Base-by-base conservation (phyloP, 2,888 invertebrate genomes). In the Dascillus cervinus region DNA sequence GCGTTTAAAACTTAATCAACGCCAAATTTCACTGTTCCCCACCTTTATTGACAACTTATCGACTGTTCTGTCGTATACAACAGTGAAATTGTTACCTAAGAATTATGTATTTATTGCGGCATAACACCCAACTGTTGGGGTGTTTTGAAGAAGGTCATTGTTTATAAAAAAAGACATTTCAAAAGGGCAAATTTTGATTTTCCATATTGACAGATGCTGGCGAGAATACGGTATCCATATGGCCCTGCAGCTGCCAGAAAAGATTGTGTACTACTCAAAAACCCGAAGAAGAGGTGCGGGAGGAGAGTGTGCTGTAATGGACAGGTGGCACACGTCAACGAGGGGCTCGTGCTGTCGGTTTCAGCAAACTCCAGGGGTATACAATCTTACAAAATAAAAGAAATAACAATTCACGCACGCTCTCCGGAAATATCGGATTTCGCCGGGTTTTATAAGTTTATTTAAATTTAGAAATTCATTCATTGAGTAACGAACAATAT, bases 201-300 rank as follows among this genome's bases (percentile, higher is more conserved):
- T n/a, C n/a, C n/a, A n/a, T n/a, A n/a, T n/a, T 11, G 34, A 30
- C 43, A 43, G 43, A 43, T 43, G 43, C 43, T 38, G 35, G 36
- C 33, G n/a, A n/a, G n/a, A n/a, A n/a, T n/a, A n/a, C 43, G 40
- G 34, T 41, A 40, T 38, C 43, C 43, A 43, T 43, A 43, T 43
- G 43, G 43, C 43, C 30, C 43, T 29, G 43, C 43, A 43, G 43
- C 43, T 43, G 43, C 35, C n/a, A 29, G 41, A 38, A 29, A 40
- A 40, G 43, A 43, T 43, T 43, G 35, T 28, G 28, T 34, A 39
- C 37, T 39, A 25, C 30, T 26, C n/a, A n/a, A n/a, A n/a, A n/a
- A n/a, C n/a, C n/a, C n/a, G n/a, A n/a, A n/a, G n/a, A n/a, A n/a
- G 19, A 13, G 25, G 27, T 32, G 39, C 33, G 39, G 42, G 36